A percentile compares a stretch with the other conserved stretches of the same genome.
These are phyloP conservation scores for Drosophila truncata DNA, from an alignment of 1,140 invertebrate species.

Conservation along the genomic window DNA sequence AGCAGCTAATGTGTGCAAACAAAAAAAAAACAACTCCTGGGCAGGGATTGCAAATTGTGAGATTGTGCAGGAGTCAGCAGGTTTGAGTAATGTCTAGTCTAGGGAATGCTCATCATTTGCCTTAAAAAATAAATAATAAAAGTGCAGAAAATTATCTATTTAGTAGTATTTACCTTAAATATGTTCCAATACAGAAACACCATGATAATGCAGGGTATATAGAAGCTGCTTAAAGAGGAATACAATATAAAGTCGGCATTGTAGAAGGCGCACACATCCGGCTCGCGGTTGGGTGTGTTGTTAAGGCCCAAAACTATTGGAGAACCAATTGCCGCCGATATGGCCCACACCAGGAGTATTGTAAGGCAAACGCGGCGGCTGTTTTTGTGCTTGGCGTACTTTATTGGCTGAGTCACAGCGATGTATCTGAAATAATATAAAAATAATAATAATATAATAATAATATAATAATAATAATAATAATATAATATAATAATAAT, in stretches of 20 bases:
- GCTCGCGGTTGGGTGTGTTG: slow-evolving; percentile 92
- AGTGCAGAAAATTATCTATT: no score
- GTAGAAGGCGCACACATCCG: slow-evolving; percentile 96
- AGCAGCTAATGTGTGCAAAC: slow-evolving; percentile 60
- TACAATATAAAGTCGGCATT: slow-evolving; percentile 99
- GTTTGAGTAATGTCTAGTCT: slow-evolving; percentile 1
- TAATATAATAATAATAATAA: no score
- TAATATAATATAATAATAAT: no score
- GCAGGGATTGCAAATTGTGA: slow-evolving; percentile 53
- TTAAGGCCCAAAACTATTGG: slow-evolving; percentile 98
- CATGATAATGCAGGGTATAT: slow-evolving; percentile 99
- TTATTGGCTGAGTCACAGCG: slow-evolving; percentile 99
- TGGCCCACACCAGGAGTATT: slow-evolving; percentile 98
- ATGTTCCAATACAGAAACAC: slow-evolving; percentile 99
- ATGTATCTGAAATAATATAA: no score
- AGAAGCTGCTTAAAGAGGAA: slow-evolving; percentile 99
- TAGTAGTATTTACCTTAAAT: no score
- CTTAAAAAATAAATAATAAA: no score
- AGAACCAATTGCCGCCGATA: slow-evolving; percentile 97
- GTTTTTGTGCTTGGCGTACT: slow-evolving; percentile 99
- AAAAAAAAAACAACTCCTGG: slow-evolving; percentile 39
- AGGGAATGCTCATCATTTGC: no score
- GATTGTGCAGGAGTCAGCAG: slow-evolving; percentile 54
- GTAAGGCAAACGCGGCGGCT: slow-evolving; percentile 97
- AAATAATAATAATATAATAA: no score